Evolutionary conservation across 1,140 invertebrate species (phyloP).

Genomic region (Drosophila santomea): DNA sequence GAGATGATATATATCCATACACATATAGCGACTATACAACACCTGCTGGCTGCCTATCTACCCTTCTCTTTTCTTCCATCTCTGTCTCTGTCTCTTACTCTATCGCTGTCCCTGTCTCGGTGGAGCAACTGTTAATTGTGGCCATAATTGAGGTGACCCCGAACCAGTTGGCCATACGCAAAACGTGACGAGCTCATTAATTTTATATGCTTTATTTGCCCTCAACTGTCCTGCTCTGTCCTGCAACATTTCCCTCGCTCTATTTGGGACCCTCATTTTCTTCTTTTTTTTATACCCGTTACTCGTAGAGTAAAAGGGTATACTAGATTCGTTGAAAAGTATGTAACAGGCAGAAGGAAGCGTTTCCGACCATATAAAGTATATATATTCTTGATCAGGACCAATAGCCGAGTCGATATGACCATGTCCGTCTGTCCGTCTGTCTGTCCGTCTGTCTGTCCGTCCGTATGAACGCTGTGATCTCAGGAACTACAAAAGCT

Average conservation of each 20-base stretch:
- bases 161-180: conserved; percentile 23
- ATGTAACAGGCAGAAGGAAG: no score
- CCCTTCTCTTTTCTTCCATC: background rate
- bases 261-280: background rate
- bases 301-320: no score
- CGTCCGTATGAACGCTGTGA: no score
- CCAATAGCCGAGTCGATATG: no score
- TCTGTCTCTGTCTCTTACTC: background rate
- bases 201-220: conserved; percentile 57
- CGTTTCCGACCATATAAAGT: no score
- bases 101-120: background rate
- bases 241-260: background rate
- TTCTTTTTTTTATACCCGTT: no score
- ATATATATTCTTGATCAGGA: no score
- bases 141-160: conserved; percentile 79
- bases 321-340: no score
- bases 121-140: conserved; percentile 76
- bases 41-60: conserved; percentile 38
- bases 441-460: no score
- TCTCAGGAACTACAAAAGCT: no score
- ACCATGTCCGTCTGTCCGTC: no score
- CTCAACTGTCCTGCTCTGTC: conserved; percentile 9
- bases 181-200: conserved; percentile 71
- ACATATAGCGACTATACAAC: conserved; percentile 15
- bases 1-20: background rate